Evolutionary conservation across 2,888 invertebrate genomes (phyloP), one percentile per base, ranked within the genome.

Genomic region (Clunio marinus): DNA sequence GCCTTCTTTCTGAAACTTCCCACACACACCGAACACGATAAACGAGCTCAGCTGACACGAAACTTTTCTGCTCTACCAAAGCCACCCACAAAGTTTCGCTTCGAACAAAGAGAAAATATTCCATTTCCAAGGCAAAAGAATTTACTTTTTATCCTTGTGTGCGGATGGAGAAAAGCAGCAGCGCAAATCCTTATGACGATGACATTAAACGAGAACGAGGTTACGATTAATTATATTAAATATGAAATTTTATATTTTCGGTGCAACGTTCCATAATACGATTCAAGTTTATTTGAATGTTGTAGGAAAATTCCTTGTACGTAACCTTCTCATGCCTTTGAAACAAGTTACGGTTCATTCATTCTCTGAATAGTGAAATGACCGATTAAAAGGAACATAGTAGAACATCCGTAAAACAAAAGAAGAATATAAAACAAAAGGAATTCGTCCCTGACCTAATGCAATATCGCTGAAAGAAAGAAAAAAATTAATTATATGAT

Each of bases 111-210:
- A n/a, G n/a, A 46, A 63, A 63, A 63, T 22, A 22, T 41, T 41
- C 27, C 15, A 37, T 41, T 63, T 63, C 63, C 63, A 63, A 46
- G 63, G 63, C 45, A 17, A 41, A 63, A 46, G 35, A 35, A 41
- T 63, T 63, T 63, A 63, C 63, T 63, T 63, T n/a, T 63, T 63
- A 63, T 63, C 63, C 63, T 63, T 63, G 63, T 46, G 28, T 35
- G 60, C 60, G 8, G 7, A 60, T n/a, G n/a, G n/a, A n/a, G n/a
- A n/a, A n/a, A n/a, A n/a, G n/a, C n/a, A n/a, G n/a, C 27, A 46
- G 63, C 37, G 27, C 37, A 63, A 63, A 37, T 25, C 60, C 15
- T 27, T 15, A 27, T 24, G 41, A n/a, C 32, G 41, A n/a, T 63
- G 63, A 63, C 63, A 63, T 63, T 46, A 45, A 24, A 57, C 2